Base-by-base conservation (phyloP, 2,113 vertebrate genomes). In the Halichoeres trimaculatus region DNA sequence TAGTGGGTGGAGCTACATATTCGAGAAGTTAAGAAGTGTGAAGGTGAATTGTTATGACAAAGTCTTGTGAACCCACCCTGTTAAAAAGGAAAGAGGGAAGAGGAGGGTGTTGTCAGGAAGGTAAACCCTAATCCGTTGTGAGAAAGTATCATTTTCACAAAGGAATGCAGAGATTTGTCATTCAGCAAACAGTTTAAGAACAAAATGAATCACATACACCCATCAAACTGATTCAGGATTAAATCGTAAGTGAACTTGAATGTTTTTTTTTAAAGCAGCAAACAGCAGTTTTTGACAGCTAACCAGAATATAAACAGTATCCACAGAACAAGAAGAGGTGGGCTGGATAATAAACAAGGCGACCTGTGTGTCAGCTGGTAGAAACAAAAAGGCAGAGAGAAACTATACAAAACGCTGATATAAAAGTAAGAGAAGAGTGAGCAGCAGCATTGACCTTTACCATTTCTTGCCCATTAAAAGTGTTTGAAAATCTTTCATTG, bases 301-400 rank as follows among this genome's bases (percentile, higher is more conserved):
- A 19, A 55, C 23, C 1, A 47, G 24, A 17, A 48, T 10, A 35
- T 12, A 8, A 2, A 64, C 61, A 47, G n/a, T 4, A 20, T 3
- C 35, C 35, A 65, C 54, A 13, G 41, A 30, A 50, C 10, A 17
- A 11, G 14, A 24, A 4, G 14, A n/a, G 24, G 35, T 10, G 36
- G 20, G 30, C 5, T 11, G 57, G 38, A 48, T 47, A 9, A 61
- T 38, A 10, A 26, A 61, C 50, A 61, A 35, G n/a, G 19, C 19
- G 17, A 4, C 43, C 30, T 4, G 26, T 20, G 30, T 8, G 26
- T 10, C 70, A 24, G 60, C 56, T 56, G 20, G 38, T 47, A 50
- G 20, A 6, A 76, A 69, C 64, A 76, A 36, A 52, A 24, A 34
- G 12, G 55, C 70, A 73, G 45, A 51, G 9, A 61, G 12, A 14